Percentiles rank a stretch among this genome's conserved stretches.
These are phyloP conservation scores for Rhizomys pruinosus DNA, from an alignment of 2,113 vertebrate genomes.

Conservation along the genomic window DNA sequence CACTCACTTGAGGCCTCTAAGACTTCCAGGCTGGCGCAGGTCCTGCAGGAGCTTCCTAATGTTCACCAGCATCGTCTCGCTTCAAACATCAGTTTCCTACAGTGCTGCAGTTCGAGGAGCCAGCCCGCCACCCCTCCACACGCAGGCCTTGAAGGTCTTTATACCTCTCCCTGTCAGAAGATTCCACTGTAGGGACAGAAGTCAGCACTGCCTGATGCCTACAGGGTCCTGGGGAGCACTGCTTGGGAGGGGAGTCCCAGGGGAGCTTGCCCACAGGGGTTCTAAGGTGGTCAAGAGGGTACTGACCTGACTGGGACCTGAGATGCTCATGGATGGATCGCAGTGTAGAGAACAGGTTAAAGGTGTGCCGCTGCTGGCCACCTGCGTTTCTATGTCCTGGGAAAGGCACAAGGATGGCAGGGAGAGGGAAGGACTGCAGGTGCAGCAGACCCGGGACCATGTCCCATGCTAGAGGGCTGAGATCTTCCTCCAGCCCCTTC, in stretches of 20 bases:
- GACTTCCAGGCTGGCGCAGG: background rate
- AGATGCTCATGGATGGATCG: accelerated
- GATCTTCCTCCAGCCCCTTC: background rate
- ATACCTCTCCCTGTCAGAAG: accelerated
- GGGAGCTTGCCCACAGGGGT: background rate
- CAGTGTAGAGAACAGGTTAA: no score
- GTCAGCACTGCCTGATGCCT: background rate
- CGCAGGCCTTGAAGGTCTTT: conserved; percentile 21
- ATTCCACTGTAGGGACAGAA: background rate
- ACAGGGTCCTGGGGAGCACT: background rate
- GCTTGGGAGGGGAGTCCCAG: background rate
- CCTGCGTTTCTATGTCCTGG: accelerated
- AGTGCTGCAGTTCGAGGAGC: accelerated
- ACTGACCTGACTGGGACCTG: background rate
- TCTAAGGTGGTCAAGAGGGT: background rate
- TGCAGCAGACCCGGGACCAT: accelerated
- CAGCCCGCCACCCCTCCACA: background rate
- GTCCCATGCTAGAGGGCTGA: background rate
- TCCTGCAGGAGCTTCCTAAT: conserved; percentile 2
- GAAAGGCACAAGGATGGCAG: accelerated
- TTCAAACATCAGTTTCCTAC: background rate
- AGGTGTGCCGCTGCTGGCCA: accelerated
- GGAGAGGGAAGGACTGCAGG: background rate
- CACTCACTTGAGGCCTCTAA: conserved; percentile 60
- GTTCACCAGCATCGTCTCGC: background rate